phyloP scores from a whole-genome alignment of 2,888 invertebrate species.

The Capitulum mitella region DNA sequence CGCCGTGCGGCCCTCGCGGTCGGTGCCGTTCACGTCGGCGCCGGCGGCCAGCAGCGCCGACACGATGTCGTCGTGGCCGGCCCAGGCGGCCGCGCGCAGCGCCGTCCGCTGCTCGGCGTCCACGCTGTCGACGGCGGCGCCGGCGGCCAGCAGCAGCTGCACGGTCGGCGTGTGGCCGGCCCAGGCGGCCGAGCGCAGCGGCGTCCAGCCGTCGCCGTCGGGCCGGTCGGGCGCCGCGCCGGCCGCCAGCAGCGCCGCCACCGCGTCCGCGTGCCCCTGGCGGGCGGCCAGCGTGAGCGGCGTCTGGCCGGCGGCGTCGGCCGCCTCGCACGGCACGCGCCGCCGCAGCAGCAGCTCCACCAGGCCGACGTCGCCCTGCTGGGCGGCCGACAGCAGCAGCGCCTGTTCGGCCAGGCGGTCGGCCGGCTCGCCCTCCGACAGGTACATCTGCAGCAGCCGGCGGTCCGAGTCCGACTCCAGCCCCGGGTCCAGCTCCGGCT shows the following conservation, averaged over 20 bases:
- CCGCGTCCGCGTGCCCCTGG: slow-evolving; percentile 46
- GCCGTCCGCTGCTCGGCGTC: slow-evolving; percentile 89
- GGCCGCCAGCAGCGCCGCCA: slow-evolving; percentile 57
- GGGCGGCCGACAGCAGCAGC: slow-evolving; percentile 65
- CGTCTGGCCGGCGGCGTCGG: slow-evolving; percentile 70
- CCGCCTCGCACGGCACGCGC: slow-evolving; percentile 53
- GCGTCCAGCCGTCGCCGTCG: slow-evolving; percentile 82
- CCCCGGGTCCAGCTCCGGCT: neutral
- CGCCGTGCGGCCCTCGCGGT: slow-evolving; percentile 48
- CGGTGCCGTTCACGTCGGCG: slow-evolving; percentile 46
- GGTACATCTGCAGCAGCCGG: slow-evolving; percentile 14
- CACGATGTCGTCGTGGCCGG: slow-evolving; percentile 48
- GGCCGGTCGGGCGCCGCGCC: slow-evolving; percentile 67
- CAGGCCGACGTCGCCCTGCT: slow-evolving; percentile 63
- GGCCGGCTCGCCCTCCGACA: neutral
- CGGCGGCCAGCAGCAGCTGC: slow-evolving; percentile 51
- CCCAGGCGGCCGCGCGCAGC: slow-evolving; percentile 70
- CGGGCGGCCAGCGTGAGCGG: slow-evolving; percentile 77
- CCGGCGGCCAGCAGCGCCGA: slow-evolving; percentile 42
- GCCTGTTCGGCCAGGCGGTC: slow-evolving; percentile 52
- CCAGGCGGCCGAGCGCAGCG: slow-evolving; percentile 87
- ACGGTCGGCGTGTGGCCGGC: slow-evolving; percentile 68
- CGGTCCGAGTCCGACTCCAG: slow-evolving; percentile 28
- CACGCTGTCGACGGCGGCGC: slow-evolving; percentile 45
- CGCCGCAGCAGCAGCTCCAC: slow-evolving; percentile 57